Percentiles rank a stretch among this genome's conserved stretches.
Evolutionary conservation across 92 coral and sea anemone genomes (phyloP).

Genomic region (Pocillopora meandrina): DNA sequence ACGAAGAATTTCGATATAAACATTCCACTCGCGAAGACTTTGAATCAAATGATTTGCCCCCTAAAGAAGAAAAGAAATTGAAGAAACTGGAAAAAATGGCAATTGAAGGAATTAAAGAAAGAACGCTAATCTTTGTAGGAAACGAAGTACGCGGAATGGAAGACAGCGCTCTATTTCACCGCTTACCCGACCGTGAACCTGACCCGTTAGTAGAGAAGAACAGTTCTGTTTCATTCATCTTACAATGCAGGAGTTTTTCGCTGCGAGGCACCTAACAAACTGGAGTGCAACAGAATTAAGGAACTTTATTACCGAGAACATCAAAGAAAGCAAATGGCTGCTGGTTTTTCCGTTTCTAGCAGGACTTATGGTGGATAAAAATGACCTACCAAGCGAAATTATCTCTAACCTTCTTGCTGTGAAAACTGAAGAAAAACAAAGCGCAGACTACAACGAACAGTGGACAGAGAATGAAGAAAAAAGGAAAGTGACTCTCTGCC

Average conservation of each 20-base stretch:
- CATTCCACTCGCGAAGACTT: neutral
- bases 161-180: slow-evolving; percentile 28
- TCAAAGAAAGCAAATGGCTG: slow-evolving; percentile 29
- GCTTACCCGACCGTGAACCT: slow-evolving; percentile 1
- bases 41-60: neutral
- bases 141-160: slow-evolving; percentile 8
- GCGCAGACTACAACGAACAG: no score
- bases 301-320: slow-evolving; percentile 7
- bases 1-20: neutral
- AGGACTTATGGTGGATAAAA: slow-evolving; percentile 17
- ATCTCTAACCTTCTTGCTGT: neutral
- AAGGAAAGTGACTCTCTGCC: no score
- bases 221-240: slow-evolving; percentile 51
- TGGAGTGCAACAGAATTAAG: neutral
- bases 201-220: neutral
- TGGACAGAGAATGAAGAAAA: no score
- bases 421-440: neutral
- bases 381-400: neutral
- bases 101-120: slow-evolving; percentile 28
- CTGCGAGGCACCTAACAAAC: slow-evolving; percentile 24
- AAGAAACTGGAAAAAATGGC: slow-evolving; percentile 29
- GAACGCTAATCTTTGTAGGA: slow-evolving; percentile 29
- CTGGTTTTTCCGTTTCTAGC: slow-evolving; percentile 55
- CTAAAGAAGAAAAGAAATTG: slow-evolving; percentile 4
- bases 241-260: slow-evolving; percentile 52